phyloP scores from a whole-genome alignment of 2,888 invertebrate genomes.

The Amphimallon solstitiale region DNA sequence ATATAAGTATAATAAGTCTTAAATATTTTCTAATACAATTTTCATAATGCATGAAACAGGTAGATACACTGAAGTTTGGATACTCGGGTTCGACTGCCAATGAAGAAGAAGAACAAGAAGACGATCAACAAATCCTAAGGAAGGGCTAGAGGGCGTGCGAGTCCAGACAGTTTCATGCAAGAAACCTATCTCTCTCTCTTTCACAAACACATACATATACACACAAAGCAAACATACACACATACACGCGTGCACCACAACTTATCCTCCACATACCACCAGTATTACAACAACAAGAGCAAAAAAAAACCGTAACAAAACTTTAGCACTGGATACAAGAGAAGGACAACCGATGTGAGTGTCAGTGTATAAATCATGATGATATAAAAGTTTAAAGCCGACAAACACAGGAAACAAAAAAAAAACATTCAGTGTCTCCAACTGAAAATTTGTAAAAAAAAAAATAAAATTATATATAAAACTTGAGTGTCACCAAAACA shows the following conservation, averaged over 20 bases:
- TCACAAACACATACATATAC: neutral
- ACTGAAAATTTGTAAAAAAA: conserved; percentile 9
- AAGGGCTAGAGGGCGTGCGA: neutral
- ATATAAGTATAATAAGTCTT: neutral
- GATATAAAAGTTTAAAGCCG: too few relatives aligned
- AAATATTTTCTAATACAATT: conserved; percentile 15
- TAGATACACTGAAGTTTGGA: neutral
- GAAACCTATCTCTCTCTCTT: too few relatives aligned
- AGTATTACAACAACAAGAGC: neutral
- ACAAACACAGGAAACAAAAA: neutral
- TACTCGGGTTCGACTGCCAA: neutral
- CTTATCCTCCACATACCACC: neutral
- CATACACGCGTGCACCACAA: neutral
- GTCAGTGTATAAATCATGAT: conserved; percentile 1
- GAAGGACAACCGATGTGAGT: neutral
- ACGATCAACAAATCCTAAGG: neutral
- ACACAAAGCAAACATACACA: neutral
- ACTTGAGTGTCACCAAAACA: conserved; percentile 11
- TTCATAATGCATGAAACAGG: conserved; percentile 28
- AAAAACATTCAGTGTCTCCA: conserved; percentile 13
- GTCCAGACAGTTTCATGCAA: too few relatives aligned
- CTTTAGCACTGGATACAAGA: neutral
- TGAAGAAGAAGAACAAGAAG: neutral
- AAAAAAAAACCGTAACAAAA: neutral
- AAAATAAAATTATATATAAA: neutral